Conservation (phyloP, 2,888 invertebrate genomes). For the Adelphocoris suturalis region DNA sequence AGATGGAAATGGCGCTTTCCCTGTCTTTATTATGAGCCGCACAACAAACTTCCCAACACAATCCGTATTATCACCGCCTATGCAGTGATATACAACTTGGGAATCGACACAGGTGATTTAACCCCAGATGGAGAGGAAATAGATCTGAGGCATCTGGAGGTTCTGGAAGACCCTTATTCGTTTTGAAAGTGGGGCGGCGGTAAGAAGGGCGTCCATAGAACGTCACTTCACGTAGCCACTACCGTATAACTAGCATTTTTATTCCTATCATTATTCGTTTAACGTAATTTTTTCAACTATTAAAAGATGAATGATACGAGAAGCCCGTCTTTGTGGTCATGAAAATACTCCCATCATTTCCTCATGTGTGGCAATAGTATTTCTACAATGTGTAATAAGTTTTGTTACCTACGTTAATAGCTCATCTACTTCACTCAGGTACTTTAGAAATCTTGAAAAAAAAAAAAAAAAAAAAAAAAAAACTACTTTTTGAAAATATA, state of each 20-base stretch:
- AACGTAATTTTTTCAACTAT: neutral
- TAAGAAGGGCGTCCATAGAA: constrained; percentile 9
- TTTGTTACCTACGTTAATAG: no score
- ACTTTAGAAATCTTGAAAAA: no score
- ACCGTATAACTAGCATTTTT: no score
- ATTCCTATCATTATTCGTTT: no score
- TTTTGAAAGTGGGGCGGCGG: neutral
- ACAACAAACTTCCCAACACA: no score
- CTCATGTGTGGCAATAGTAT: neutral
- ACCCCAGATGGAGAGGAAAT: neutral
- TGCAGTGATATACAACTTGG: neutral
- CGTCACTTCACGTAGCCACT: neutral
- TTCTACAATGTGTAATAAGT: no score
- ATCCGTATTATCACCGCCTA: no score
- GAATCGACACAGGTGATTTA: neutral
- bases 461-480: no score
- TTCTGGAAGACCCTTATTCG: neutral
- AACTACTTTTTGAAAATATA: no score
- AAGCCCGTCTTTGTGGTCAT: neutral
- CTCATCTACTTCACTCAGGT: no score
- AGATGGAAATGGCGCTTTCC: no score
- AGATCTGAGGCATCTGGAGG: neutral
- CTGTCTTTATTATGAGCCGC: no score
- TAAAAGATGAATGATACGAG: neutral
- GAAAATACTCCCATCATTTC: neutral